phyloP scores from a whole-genome alignment of 2,113 vertebrate species.

The Grammomys surdaster region DNA sequence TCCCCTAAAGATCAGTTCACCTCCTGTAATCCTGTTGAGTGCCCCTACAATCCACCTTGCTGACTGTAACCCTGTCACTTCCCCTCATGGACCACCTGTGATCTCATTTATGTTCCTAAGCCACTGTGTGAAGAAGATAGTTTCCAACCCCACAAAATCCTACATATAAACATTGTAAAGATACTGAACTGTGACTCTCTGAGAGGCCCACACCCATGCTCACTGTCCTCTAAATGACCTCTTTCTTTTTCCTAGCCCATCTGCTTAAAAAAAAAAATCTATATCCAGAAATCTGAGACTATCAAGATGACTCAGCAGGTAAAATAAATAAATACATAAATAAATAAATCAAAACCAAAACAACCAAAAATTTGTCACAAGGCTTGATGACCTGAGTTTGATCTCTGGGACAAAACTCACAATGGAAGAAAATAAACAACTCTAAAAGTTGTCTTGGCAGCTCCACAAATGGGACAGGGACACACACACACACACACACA shows the following conservation, averaged over 20 bases:
- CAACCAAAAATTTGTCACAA: not conserved
- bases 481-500: not conserved
- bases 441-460: not conserved
- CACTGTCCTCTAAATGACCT: not conserved
- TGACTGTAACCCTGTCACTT: too few relatives aligned
- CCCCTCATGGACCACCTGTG: not conserved
- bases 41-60: not conserved
- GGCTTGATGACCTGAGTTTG: not conserved
- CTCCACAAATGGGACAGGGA: not conserved
- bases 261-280: not conserved
- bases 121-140: too few relatives aligned
- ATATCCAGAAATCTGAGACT: not conserved
- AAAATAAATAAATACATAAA: not conserved
- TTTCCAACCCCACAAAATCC: not conserved
- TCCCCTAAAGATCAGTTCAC: not conserved
- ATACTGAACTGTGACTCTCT: not conserved
- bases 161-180: not conserved
- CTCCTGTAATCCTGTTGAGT: not conserved
- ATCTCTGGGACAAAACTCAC: not conserved
- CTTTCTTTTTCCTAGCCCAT: not conserved
- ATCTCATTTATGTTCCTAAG: not conserved
- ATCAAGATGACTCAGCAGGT: not conserved
- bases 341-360: too few relatives aligned
- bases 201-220: not conserved
- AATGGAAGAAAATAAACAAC: not conserved